Conservation (phyloP, 2,797 vertebrate genomes). For the Falco berigora region DNA sequence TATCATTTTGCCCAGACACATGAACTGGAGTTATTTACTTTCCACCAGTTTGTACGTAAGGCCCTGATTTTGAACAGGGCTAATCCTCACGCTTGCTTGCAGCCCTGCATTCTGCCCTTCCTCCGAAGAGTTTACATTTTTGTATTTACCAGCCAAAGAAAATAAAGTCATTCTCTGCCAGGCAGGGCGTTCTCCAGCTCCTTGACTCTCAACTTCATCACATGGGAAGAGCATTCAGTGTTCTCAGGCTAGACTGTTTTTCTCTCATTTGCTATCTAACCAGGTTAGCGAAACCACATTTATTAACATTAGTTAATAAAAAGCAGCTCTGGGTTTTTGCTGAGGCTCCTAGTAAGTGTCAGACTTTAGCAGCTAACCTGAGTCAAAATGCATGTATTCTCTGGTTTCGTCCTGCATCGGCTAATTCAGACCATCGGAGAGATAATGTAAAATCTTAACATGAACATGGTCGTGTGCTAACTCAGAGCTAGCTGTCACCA, state of each 20-base stretch:
- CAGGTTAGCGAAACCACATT: not conserved
- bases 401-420: not conserved
- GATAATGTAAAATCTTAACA: not conserved
- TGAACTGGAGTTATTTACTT: slow-evolving; percentile 6
- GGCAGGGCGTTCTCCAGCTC: not conserved
- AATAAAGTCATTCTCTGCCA: not conserved
- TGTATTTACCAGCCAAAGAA: not conserved
- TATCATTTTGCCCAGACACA: not conserved
- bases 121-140: not conserved
- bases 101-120: not conserved
- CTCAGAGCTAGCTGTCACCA: not conserved
- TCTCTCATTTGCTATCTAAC: not conserved
- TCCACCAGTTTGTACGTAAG: not conserved
- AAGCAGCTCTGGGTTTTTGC: not conserved
- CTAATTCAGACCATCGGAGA: not conserved
- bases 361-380: not conserved
- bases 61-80: not conserved
- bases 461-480: not conserved
- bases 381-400: not conserved
- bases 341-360: not conserved
- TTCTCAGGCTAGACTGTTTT: not conserved
- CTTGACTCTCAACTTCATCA: not conserved
- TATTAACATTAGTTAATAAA: not conserved
- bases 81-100: not conserved
- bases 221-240: not conserved